Conservation (phyloP, 2,797 vertebrate genomes). For the Amblyraja radiata region DNA sequence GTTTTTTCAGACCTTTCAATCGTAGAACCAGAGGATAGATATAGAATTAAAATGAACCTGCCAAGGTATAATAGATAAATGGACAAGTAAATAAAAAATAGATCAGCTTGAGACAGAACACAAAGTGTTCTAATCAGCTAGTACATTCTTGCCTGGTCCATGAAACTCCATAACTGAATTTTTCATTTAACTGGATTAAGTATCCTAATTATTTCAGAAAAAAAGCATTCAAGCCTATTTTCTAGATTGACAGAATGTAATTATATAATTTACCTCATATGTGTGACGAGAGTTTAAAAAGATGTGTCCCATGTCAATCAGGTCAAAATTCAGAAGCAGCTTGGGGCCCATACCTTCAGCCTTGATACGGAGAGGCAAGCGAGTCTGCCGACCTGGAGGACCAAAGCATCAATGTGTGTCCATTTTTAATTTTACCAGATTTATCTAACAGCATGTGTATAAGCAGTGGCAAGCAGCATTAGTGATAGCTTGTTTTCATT, state of each 20-base stretch:
- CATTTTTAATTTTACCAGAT: neutral
- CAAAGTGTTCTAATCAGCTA: neutral
- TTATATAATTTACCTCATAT: constrained; percentile 65
- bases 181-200: neutral
- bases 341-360: constrained; percentile 70
- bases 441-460: neutral
- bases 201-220: neutral
- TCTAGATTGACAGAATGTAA: neutral
- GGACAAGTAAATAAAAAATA: neutral
- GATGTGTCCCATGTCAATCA: constrained; percentile 64
- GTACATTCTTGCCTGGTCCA: neutral
- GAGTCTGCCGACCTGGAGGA: constrained; percentile 62
- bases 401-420: constrained; percentile 19
- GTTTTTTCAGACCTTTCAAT: constrained; percentile 2
- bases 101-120: neutral
- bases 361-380: constrained; percentile 65
- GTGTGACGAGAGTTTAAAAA: constrained; percentile 60
- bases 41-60: neutral
- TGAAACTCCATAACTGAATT: neutral
- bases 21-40: neutral
- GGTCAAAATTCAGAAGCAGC: constrained; percentile 58
- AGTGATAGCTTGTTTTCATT: neutral
- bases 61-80: neutral
- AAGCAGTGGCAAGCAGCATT: neutral
- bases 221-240: neutral